phyloP scores from a whole-genome alignment of 2,797 vertebrate species.

The Pipistrellus kuhlii region DNA sequence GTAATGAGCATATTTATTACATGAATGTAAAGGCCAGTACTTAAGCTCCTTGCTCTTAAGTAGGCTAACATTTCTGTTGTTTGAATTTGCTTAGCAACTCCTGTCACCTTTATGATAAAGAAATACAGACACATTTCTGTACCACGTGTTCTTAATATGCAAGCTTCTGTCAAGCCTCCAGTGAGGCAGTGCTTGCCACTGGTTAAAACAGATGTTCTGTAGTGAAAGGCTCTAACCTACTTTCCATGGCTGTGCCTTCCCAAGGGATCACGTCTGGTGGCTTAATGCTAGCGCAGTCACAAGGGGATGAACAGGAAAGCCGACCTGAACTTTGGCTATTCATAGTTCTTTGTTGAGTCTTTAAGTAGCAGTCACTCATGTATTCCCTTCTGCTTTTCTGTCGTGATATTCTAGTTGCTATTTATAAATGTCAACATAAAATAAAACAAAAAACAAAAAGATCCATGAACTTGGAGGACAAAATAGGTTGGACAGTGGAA shows the following conservation, averaged over 20 bases:
- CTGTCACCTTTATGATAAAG: constrained; percentile 57
- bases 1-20: constrained; percentile 68
- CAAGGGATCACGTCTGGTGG: background rate
- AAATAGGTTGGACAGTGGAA: background rate
- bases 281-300: background rate
- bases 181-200: background rate
- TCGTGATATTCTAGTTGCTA: background rate
- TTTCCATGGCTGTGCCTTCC: background rate
- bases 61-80: constrained; percentile 49
- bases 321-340: background rate
- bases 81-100: constrained; percentile 69
- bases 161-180: background rate
- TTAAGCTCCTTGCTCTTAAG: constrained; percentile 40
- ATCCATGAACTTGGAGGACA: background rate
- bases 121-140: constrained; percentile 60
- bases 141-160: constrained; percentile 49
- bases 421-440: constrained; percentile 34
- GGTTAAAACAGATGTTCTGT: background rate
- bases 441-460: constrained; percentile 20
- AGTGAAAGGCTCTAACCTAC: background rate
- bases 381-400: background rate
- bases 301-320: background rate
- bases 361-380: background rate
- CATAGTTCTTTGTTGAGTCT: background rate
- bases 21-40: constrained; percentile 54